A percentile compares a stretch with the other conserved stretches of the same genome.
phyloP scores from a whole-genome alignment of 1,140 invertebrate species.

The Drosophila punjabiensis region DNA sequence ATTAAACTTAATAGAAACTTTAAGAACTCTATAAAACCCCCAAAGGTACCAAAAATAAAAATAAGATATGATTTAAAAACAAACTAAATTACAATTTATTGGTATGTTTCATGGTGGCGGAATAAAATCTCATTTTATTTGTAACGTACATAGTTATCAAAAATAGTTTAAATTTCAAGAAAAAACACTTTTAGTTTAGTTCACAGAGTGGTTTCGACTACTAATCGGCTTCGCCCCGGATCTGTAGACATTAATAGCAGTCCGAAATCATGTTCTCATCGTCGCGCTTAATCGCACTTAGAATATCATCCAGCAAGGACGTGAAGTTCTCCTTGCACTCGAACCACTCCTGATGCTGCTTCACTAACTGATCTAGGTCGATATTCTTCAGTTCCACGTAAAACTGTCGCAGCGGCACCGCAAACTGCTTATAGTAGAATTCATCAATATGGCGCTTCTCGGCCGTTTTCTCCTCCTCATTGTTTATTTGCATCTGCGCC shows the following conservation, averaged over 20 bases:
- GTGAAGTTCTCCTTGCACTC: constrained; percentile 87
- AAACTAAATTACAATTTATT: constrained; percentile 10
- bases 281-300: constrained; percentile 86
- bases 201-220: constrained; percentile 18
- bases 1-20: not conserved
- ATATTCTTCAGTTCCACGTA: constrained; percentile 86
- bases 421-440: constrained; percentile 84
- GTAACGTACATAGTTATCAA: constrained; percentile 32
- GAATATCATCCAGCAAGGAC: constrained; percentile 89
- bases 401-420: constrained; percentile 86
- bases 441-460: constrained; percentile 74
- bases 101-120: not conserved
- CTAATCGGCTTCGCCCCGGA: constrained; percentile 13
- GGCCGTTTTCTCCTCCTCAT: constrained; percentile 13
- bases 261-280: constrained; percentile 87
- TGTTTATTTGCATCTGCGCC: constrained; percentile 72
- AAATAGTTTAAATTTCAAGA: constrained; percentile 35
- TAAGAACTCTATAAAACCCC: not conserved
- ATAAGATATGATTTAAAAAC: not conserved
- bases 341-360: constrained; percentile 87
- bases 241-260: constrained; percentile 87
- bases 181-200: constrained; percentile 39
- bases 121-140: constrained; percentile 41
- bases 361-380: constrained; percentile 87
- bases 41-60: not conserved